Percentiles rank a stretch among this genome's conserved stretches.
phyloP scores from a whole-genome alignment of 2,113 vertebrate species.

The Sinocyclocheilus anophthalmus region DNA sequence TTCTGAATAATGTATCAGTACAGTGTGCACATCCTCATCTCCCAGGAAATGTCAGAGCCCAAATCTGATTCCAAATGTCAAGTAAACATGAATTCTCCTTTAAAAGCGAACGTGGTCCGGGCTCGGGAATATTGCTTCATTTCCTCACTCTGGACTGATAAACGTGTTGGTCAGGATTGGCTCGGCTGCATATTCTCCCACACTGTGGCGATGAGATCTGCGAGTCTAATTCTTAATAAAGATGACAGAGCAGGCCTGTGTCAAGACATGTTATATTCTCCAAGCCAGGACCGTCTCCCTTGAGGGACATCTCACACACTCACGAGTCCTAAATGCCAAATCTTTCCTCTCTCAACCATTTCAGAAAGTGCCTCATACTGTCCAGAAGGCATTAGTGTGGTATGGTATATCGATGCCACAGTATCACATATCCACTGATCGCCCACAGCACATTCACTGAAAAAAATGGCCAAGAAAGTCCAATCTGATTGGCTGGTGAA shows the following conservation, averaged over 20 bases:
- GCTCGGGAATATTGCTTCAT: conserved; percentile 40
- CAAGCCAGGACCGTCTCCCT: not conserved
- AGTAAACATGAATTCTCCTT: conserved; percentile 52
- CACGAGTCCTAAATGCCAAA: conserved; percentile 1
- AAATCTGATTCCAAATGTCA: conserved; percentile 60
- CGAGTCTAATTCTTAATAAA: conserved; percentile 24
- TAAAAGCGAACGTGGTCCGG: conserved; percentile 50
- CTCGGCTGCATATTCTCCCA: not conserved
- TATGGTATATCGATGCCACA: not conserved
- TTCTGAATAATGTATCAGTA: conserved; percentile 45
- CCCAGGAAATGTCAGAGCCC: conserved; percentile 54
- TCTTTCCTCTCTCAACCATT: not conserved
- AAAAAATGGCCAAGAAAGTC: too few relatives aligned
- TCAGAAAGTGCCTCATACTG: not conserved
- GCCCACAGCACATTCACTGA: too few relatives aligned
- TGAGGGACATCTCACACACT: not conserved
- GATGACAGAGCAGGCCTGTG: conserved; percentile 15
- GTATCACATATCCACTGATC: too few relatives aligned
- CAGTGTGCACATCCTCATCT: conserved; percentile 53
- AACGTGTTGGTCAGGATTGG: not conserved
- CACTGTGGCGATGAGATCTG: not conserved
- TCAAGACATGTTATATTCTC: not conserved
- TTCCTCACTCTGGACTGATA: conserved; percentile 5
- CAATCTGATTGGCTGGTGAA: too few relatives aligned
- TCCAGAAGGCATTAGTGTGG: not conserved